Base-by-base conservation (phyloP, 1,140 invertebrate species). In the Pseudomyrmex dendroicus region DNA sequence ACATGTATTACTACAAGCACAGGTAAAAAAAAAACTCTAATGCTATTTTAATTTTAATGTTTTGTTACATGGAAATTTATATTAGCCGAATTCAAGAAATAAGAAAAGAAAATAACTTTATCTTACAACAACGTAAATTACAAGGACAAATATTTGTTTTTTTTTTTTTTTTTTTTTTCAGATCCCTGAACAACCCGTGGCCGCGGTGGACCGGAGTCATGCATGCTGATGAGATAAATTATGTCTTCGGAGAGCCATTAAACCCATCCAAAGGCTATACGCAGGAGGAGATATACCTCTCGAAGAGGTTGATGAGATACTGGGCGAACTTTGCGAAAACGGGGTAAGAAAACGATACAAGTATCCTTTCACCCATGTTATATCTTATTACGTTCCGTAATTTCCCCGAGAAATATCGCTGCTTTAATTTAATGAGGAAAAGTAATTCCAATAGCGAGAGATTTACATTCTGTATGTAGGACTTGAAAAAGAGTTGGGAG, bases 321-420 rank as follows among this genome's bases (percentile, higher is more conserved):
- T 99, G 98, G 98, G 97, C 97, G 0, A 99, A 99, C 93, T 99
- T 99, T 92, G 98, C 98, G 13, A 98, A 98, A 95, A 97, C 97
- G 73, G 98, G 98, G 97, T 98, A 95, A 95, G 95, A 7, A n/a
- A 61, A 61, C 0, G 7, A n/a, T 25, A 20, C n/a, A 10, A 48
- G 3, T 50, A 50, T 74, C 1, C 2, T 20, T 5, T 1, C 25
- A 2, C 12, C 3, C 61, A 2, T 61, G 44, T 22, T 35, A 35
- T 35, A 35, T 35, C 35, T 35, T 35, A 35, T 35, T 35, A 35
- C 35, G 35, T 35, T 35, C 35, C 35, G 35, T 35, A 35, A 35
- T 35, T 35, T 46, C 2, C 25, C 15, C 63, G 44, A 64, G 5
- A 63, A 63, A 13, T 64, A 64, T 64, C 5, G 9, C 17, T 64